phyloP scores from a whole-genome alignment of 2,888 invertebrate species.

The Drosophila kuntzei region DNA sequence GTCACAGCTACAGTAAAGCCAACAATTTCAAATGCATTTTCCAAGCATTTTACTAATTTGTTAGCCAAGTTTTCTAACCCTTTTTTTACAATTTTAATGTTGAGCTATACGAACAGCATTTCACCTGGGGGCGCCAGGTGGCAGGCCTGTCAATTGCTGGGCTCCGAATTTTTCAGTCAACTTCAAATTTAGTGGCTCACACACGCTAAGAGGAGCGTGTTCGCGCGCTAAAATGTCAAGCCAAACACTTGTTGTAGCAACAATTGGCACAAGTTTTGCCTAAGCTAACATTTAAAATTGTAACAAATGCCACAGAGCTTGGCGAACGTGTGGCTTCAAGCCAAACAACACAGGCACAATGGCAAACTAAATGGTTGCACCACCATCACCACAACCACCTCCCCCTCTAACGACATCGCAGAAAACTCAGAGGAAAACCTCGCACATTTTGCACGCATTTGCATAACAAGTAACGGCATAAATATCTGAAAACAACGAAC shows the following conservation, averaged over 20 bases:
- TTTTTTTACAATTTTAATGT: conserved; percentile 39
- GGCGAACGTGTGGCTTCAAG: conserved; percentile 76
- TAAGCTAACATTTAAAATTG: conserved; percentile 80
- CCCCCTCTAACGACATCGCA: conserved; percentile 12
- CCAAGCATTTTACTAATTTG: conserved; percentile 66
- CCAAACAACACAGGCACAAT: conserved; percentile 55
- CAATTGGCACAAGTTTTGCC: conserved; percentile 79
- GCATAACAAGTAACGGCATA: conserved; percentile 69
- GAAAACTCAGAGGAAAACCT: conserved; percentile 61
- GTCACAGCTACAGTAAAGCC: conserved; percentile 38
- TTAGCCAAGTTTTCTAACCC: conserved; percentile 57
- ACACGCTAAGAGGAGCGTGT: conserved; percentile 45
- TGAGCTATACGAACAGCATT: conserved; percentile 40
- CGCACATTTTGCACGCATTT: conserved; percentile 80
- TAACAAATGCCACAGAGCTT: conserved; percentile 79
- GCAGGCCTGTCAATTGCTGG: conserved; percentile 55
- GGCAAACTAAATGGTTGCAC: conserved; percentile 38
- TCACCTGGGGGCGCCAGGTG: conserved; percentile 63
- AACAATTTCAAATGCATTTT: conserved; percentile 59
- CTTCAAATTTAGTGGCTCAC: conserved; percentile 54
- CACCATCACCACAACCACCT: conserved; percentile 34
- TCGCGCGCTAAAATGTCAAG: conserved; percentile 74
- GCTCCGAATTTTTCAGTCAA: conserved; percentile 37
- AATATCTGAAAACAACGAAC: conserved; percentile 9
- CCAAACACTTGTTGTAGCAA: conserved; percentile 78